Base-by-base conservation (phyloP, 2,797 vertebrate species). In the Mareca strepera region DNA sequence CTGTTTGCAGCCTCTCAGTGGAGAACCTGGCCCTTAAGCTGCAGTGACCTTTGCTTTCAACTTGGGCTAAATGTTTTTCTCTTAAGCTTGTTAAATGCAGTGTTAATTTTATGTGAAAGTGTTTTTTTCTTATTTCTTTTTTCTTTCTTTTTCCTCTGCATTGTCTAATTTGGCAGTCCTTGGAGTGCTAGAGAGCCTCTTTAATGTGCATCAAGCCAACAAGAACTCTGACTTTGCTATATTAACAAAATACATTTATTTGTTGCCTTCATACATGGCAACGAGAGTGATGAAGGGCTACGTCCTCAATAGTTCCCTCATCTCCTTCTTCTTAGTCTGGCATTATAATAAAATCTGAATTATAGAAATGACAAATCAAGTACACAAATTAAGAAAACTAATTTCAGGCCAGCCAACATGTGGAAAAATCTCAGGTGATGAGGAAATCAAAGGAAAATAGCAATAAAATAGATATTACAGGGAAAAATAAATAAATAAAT, bases 61-160 rank as follows among this genome's bases (percentile, higher is more conserved):
- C 81, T 93, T 63, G 73, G 29, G 52, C 5, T 87, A 75, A 93
- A 69, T 79, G 76, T 58, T 92, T 88, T 91, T 92, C 70, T 82
- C 75, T 93, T 92, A 86, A 81, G 26, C 70, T 92, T 90, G 90
- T 88, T 95, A 95, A 96, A 95, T 80, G 86, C 5, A 4, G 68
- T 80, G 83, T 88, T 68, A 92, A 90, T 91, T 94, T 74, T 82
- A 87, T 1, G 64, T 90, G 68, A 35, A 95, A 96, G 68, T 58
- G 70, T 1, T 43, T 90, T 41, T 90, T 86, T 88, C 60, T 77
- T 86, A 39, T 26, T 84, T 67, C 23, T 77, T 73, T 87, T 67
- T 85, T 89, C 59, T 88, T 93, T 74, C 68, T 85, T 89, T 82
- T 84, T 74, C 68, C 69, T 91, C 53, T 26, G 53, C 67, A 63